Evolutionary conservation across 2,797 vertebrate species (phyloP).

Genomic region (Fistularia tabacaria): DNA sequence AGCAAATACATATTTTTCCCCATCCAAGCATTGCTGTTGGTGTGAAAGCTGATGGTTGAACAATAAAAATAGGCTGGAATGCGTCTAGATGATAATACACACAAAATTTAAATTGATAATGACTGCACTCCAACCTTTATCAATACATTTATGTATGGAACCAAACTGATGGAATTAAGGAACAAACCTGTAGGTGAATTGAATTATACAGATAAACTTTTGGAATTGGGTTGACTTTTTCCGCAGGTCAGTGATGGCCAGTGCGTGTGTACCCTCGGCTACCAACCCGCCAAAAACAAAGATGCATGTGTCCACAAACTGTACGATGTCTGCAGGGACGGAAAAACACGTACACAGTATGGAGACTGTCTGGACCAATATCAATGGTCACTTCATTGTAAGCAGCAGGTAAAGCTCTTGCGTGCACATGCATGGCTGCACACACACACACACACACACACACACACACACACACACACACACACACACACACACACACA

Average conservation of each 20-base stretch:
- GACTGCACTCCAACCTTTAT: too few relatives aligned
- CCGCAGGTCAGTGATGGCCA: conserved; percentile 77
- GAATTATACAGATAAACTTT: conserved; percentile 2
- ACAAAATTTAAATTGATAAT: too few relatives aligned
- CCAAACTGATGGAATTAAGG: conserved; percentile 3
- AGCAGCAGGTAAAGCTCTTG: conserved; percentile 71
- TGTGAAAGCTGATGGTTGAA: background rate
- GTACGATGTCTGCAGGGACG: conserved; percentile 74
- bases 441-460: conserved; percentile 3
- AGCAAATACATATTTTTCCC: background rate
- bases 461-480: conserved; percentile 1
- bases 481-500: conserved; percentile 1
- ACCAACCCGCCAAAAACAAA: conserved; percentile 45
- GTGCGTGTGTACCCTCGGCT: conserved; percentile 80
- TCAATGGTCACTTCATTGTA: conserved; percentile 83
- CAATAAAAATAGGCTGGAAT: background rate
- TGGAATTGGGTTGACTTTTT: conserved; percentile 16
- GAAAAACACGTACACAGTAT: conserved; percentile 76
- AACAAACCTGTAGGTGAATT: conserved; percentile 7
- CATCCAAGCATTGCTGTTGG: background rate
- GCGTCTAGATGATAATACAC: too few relatives aligned
- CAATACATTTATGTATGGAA: too few relatives aligned
- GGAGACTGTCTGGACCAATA: conserved; percentile 78
- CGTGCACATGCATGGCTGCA: conserved; percentile 3
- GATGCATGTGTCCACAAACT: conserved; percentile 64